phyloP scores from a whole-genome alignment of 1,140 invertebrate species.

The Cydia fagiglandana region DNA sequence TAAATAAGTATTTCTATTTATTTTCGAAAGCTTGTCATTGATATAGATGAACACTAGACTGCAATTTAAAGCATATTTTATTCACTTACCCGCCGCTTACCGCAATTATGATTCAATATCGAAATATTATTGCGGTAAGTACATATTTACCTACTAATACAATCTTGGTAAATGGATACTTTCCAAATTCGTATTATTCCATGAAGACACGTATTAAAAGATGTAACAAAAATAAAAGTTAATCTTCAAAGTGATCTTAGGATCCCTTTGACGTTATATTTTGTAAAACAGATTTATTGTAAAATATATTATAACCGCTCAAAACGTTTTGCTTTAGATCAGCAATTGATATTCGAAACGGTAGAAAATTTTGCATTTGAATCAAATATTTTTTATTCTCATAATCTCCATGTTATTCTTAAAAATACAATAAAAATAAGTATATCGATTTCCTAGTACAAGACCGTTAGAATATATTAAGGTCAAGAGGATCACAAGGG shows the following conservation, averaged over 20 bases:
- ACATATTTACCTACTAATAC: no score
- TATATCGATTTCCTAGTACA: conserved; percentile 42
- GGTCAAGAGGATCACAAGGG: conserved; percentile 51
- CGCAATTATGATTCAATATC: no score
- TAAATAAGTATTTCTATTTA: no score
- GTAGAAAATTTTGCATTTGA: conserved; percentile 21
- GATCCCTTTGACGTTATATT: background rate
- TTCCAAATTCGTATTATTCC: background rate
- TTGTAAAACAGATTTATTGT: background rate
- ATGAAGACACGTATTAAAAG: background rate
- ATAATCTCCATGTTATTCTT: conserved; percentile 33
- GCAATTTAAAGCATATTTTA: no score
- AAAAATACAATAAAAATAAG: conserved; percentile 38
- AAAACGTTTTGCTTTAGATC: conserved; percentile 12
- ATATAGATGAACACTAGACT: no score
- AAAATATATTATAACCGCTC: background rate
- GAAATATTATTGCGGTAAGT: no score
- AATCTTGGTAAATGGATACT: background rate
- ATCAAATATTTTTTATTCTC: conserved; percentile 5
- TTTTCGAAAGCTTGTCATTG: no score
- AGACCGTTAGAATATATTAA: conserved; percentile 57
- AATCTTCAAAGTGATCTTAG: background rate
- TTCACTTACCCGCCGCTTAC: no score
- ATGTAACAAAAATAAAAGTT: background rate
- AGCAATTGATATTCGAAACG: conserved; percentile 12